Conservation (phyloP, 2,113 vertebrate genomes). For the Cranoglanis bouderius region DNA sequence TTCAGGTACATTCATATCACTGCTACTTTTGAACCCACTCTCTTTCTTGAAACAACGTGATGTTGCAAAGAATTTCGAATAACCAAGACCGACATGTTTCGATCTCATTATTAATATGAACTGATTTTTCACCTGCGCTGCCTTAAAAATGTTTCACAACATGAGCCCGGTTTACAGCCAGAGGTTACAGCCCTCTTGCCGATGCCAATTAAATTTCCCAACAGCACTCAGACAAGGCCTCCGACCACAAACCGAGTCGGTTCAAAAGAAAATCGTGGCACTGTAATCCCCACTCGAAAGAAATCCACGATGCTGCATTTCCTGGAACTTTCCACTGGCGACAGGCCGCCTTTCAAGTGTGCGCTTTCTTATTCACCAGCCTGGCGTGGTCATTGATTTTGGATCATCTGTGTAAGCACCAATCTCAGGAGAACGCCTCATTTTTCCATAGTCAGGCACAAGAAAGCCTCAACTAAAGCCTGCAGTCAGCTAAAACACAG, state of each 20-base stretch:
- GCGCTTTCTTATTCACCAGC: slow-evolving; percentile 58
- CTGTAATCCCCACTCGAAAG: slow-evolving; percentile 49
- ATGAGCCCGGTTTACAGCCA: background rate
- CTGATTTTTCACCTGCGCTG: background rate
- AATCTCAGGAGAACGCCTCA: slow-evolving; percentile 56
- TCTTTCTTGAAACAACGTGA: background rate
- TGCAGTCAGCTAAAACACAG: slow-evolving; percentile 43
- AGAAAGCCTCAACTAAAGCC: slow-evolving; percentile 34
- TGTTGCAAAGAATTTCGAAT: background rate
- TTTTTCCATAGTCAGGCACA: slow-evolving; percentile 44
- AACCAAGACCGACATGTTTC: background rate
- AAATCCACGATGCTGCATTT: slow-evolving; percentile 41
- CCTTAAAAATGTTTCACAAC: background rate
- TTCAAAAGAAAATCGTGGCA: slow-evolving; percentile 34
- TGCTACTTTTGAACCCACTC: background rate
- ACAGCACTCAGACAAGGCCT: background rate
- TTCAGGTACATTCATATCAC: background rate
- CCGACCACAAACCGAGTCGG: background rate
- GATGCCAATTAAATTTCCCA: slow-evolving; percentile 17
- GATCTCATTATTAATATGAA: background rate
- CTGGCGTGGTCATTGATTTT: slow-evolving; percentile 70
- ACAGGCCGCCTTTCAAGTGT: slow-evolving; percentile 60
- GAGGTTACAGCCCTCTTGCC: background rate
- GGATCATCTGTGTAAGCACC: slow-evolving; percentile 62
- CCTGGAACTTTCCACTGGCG: slow-evolving; percentile 39